A percentile compares a stretch with the other conserved stretches of the same genome.
Evolutionary conservation across 2,888 invertebrate species (phyloP).

Genomic region (Cyrtodaria siliqua): DNA sequence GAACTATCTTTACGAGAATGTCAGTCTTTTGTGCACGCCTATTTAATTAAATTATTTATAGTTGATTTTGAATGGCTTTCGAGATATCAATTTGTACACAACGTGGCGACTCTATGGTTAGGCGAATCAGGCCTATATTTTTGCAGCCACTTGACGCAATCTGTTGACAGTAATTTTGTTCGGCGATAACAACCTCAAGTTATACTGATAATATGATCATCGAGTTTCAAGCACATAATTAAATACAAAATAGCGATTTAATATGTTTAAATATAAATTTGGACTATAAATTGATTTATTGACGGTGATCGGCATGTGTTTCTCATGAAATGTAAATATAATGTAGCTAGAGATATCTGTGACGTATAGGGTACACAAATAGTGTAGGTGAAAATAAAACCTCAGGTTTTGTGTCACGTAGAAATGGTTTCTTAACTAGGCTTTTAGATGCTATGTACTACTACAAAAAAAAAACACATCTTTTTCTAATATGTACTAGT

Average conservation of each 20-base stretch:
- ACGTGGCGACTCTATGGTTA: constrained; percentile 28
- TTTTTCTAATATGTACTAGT: too few species aligned
- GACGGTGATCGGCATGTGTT: neutral
- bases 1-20: too few species aligned
- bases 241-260: constrained; percentile 53
- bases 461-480: too few species aligned
- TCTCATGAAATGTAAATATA: too few species aligned
- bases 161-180: constrained; percentile 19
- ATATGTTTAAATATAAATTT: constrained; percentile 49
- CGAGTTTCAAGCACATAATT: constrained; percentile 27
- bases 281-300: constrained; percentile 22
- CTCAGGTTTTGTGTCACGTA: too few species aligned
- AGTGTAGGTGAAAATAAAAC: too few species aligned
- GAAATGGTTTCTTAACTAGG: too few species aligned
- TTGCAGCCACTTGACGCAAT: constrained; percentile 8
- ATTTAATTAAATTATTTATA: constrained; percentile 7
- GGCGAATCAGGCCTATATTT: constrained; percentile 7
- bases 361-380: too few species aligned
- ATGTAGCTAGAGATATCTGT: too few species aligned
- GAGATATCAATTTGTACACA: constrained; percentile 20
- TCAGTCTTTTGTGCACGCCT: neutral
- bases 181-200: constrained; percentile 25
- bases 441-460: too few species aligned
- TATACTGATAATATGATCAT: constrained; percentile 23
- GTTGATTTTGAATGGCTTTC: constrained; percentile 11